phyloP scores from a whole-genome alignment of 2,113 vertebrate genomes.

The Centropus bengalensis region DNA sequence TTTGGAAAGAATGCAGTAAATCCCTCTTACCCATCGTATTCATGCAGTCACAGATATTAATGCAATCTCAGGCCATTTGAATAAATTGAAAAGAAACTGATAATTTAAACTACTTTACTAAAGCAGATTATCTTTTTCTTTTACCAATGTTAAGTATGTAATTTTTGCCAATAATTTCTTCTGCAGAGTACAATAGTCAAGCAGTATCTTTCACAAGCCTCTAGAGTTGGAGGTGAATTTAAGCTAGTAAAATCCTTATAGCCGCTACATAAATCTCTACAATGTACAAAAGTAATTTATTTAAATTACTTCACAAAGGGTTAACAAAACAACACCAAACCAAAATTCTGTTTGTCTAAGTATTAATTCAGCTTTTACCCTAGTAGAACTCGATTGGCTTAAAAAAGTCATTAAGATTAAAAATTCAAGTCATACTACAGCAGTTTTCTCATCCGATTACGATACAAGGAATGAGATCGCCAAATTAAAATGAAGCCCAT shows the following conservation, averaged over 20 bases:
- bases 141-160: neutral
- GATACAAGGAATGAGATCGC: neutral
- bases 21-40: neutral
- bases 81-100: neutral
- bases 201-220: neutral
- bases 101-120: neutral
- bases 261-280: neutral
- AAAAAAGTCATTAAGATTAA: neutral
- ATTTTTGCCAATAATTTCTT: neutral
- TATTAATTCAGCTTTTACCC: neutral
- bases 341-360: neutral
- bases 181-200: neutral
- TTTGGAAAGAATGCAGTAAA: neutral
- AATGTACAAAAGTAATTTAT: neutral
- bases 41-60: neutral
- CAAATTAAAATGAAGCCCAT: neutral
- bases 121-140: neutral
- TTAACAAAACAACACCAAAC: neutral
- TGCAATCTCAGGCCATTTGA: constrained; percentile 16
- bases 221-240: neutral
- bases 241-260: neutral
- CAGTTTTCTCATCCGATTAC: neutral
- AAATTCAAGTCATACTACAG: neutral
- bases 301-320: neutral
- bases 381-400: neutral